Base-by-base conservation (phyloP, 92 coral and sea anemone genomes). In the Muricea muricata region DNA sequence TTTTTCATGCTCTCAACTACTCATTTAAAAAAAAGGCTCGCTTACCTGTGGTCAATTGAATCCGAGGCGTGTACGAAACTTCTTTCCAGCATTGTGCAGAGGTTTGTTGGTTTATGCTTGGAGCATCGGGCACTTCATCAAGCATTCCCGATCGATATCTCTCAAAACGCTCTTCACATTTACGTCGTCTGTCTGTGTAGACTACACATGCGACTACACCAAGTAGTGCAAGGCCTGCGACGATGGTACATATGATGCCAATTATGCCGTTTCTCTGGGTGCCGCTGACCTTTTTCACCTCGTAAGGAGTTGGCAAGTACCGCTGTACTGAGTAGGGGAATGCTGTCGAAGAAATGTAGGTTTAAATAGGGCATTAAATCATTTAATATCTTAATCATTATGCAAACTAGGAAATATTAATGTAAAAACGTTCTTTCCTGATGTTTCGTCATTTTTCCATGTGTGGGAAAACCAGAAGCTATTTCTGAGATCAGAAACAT, bases 1-100 rank as follows among this genome's bases (percentile, higher is more conserved):
- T n/a, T n/a, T n/a, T n/a, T n/a, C n/a, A n/a, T n/a, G n/a, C n/a
- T n/a, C n/a, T n/a, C n/a, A n/a, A n/a, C n/a, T n/a, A n/a, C n/a
- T n/a, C n/a, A n/a, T n/a, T n/a, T n/a, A n/a, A n/a, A n/a, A n/a
- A n/a, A n/a, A n/a, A n/a, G n/a, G n/a, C 4, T 37, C n/a, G n/a
- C 42, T 88, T 52, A 93, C 93, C 87, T 95, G 98, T 5, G 98
- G 91, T 14, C 91, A 90, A 83, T 95, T 95, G 67, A 97, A 95
- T 42, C 93, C 92, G 15, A 93, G 42, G 48, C 97, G 78, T 35
- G 91, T 82, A 75, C 97, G 92, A 83, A 86, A 72, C 88, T 94
- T 93, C 67, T 93, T 72, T 54, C 87, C 87, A 25, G 88, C 87
- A 55, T 88, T 37, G 14, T 45, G 9, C 33, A 85, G 79, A 1